A percentile compares a stretch with the other conserved stretches of the same genome.
Evolutionary conservation across 2,113 vertebrate species (phyloP).

Genomic region (Procavia capensis): DNA sequence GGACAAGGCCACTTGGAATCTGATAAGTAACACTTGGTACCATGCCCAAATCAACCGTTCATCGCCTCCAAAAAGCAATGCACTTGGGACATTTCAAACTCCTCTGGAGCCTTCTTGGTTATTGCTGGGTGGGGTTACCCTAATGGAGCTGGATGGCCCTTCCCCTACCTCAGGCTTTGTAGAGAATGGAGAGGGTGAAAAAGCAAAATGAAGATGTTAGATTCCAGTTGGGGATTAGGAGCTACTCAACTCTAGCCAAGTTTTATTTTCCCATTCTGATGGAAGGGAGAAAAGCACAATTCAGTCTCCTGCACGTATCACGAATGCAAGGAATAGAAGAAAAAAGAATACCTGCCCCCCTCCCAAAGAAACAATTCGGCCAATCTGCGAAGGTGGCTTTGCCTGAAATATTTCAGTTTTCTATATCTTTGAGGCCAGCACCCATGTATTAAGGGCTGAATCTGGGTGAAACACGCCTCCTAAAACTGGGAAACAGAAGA

Average conservation of each 20-base stretch:
- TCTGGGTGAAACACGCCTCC: not conserved
- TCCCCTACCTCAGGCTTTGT: not conserved
- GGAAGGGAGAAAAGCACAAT: not conserved
- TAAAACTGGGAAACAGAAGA: not conserved
- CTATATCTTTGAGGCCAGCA: not conserved
- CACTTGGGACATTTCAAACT: constrained; percentile 15
- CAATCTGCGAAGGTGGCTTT: not conserved
- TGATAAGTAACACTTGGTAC: constrained; percentile 43
- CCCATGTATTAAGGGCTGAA: not conserved
- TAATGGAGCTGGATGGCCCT: not conserved
- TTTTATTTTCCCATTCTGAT: not conserved
- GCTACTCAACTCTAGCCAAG: not conserved
- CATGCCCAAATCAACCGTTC: constrained; percentile 63
- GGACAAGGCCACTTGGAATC: constrained; percentile 47
- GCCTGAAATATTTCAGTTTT: not conserved
- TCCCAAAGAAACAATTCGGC: not conserved
- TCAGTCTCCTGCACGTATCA: too few relatives aligned
- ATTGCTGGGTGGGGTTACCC: not conserved
- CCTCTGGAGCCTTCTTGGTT: constrained; percentile 15
- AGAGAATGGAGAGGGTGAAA: not conserved
- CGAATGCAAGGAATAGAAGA: not conserved
- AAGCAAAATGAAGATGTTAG: not conserved
- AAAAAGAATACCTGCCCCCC: too few relatives aligned
- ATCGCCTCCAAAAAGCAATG: not conserved
- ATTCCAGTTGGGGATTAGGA: constrained; percentile 26